Evolutionary conservation across 2,888 invertebrate species (phyloP).

Genomic region (Drosophila peninsularis): DNA sequence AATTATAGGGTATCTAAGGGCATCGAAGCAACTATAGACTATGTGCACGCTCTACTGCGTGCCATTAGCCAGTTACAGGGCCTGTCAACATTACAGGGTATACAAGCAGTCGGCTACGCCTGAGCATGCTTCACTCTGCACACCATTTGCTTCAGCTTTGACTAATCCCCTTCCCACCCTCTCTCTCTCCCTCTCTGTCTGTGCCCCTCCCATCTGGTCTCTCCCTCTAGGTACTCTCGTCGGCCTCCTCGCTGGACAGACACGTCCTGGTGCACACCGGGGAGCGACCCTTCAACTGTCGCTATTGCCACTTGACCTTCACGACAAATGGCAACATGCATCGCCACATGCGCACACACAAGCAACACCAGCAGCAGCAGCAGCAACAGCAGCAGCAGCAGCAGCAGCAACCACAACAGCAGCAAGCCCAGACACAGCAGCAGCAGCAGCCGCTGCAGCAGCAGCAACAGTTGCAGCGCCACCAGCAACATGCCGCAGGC

Average conservation of each 20-base stretch:
- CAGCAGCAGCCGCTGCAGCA: slow-evolving; percentile 13
- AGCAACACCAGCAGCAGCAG: slow-evolving; percentile 83
- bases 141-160: neutral
- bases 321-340: slow-evolving; percentile 95
- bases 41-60: neutral
- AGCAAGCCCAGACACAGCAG: slow-evolving; percentile 1
- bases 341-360: slow-evolving; percentile 91
- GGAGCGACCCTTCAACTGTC: slow-evolving; percentile 92
- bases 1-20: neutral
- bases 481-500: slow-evolving; percentile 16
- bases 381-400: slow-evolving; percentile 28
- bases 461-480: slow-evolving; percentile 15
- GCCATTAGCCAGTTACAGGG: neutral
- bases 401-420: slow-evolving; percentile 7
- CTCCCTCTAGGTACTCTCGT: slow-evolving; percentile 87
- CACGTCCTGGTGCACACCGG: slow-evolving; percentile 93
- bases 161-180: neutral
- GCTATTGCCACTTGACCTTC: slow-evolving; percentile 91
- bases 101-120: neutral
- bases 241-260: slow-evolving; percentile 91
- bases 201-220: too few relatives aligned
- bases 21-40: too few relatives aligned
- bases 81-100: neutral
- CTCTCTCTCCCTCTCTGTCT: neutral
- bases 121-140: neutral